Evolutionary conservation across 2,113 vertebrate genomes (phyloP).

Genomic region (Scolopax mira): DNA sequence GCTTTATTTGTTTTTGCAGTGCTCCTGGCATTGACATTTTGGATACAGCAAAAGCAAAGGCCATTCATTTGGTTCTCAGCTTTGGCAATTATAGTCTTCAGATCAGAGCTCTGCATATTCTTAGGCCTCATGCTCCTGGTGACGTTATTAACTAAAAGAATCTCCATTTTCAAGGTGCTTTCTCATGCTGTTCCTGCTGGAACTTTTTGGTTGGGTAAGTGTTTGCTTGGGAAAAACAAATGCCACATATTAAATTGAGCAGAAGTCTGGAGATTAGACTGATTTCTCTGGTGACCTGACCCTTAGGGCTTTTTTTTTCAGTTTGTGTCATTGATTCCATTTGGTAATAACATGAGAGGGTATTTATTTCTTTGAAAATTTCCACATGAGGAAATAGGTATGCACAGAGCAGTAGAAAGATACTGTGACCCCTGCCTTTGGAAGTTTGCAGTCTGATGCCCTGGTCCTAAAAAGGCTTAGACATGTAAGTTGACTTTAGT

Average conservation of each 20-base stretch:
- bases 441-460: background rate
- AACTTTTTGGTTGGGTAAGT: slow-evolving; percentile 84
- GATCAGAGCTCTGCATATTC: slow-evolving; percentile 88
- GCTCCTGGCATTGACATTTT: slow-evolving; percentile 84
- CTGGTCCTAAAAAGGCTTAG: background rate
- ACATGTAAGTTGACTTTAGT: background rate
- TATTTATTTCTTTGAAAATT: background rate
- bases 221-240: background rate
- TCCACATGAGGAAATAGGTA: background rate
- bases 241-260: background rate
- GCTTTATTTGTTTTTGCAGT: slow-evolving; percentile 68
- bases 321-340: background rate
- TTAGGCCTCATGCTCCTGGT: slow-evolving; percentile 87
- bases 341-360: background rate
- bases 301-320: background rate
- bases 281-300: background rate
- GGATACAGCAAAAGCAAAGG: slow-evolving; percentile 84
- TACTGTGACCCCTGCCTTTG: background rate
- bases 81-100: slow-evolving; percentile 87
- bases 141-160: slow-evolving; percentile 74
- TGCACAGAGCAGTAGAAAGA: background rate
- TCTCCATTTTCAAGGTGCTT: slow-evolving; percentile 75
- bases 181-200: slow-evolving; percentile 85
- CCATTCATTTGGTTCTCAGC: slow-evolving; percentile 89
- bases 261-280: background rate